These are phyloP conservation scores for Zophobas atratus DNA, from an alignment of 1,140 invertebrate species.

Conservation along the genomic window DNA sequence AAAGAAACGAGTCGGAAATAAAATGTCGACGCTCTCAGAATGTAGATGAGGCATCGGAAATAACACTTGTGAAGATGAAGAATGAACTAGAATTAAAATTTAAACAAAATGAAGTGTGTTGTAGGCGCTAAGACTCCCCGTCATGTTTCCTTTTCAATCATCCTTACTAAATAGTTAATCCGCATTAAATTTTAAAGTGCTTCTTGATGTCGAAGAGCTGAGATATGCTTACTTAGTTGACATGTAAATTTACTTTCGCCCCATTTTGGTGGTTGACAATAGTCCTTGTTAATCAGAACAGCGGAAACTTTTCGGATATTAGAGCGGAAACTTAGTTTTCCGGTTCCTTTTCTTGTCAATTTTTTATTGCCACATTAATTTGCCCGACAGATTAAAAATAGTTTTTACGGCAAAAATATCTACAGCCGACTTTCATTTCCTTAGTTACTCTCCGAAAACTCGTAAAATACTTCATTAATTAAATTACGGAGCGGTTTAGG, in stretches of 20 bases:
- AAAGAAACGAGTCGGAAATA: conserved; percentile 27
- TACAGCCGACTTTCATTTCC: conserved; percentile 29
- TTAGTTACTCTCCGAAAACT: conserved; percentile 34
- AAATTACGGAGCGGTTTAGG: conserved; percentile 4
- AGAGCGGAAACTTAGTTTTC: not conserved
- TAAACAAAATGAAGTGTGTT: not conserved
- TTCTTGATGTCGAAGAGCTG: conserved; percentile 1
- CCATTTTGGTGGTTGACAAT: not conserved
- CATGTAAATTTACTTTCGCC: conserved; percentile 27
- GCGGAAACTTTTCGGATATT: not conserved
- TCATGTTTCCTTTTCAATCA: not conserved
- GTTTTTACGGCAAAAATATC: conserved; percentile 29
- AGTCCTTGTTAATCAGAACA: not conserved
- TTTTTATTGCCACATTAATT: conserved; percentile 34
- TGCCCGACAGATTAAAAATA: conserved; percentile 35
- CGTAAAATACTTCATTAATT: conserved; percentile 39
- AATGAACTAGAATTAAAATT: conserved; percentile 25
- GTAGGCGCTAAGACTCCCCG: not conserved
- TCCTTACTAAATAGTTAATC: conserved; percentile 3
- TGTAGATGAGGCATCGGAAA: conserved; percentile 12
- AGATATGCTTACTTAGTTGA: conserved; percentile 17
- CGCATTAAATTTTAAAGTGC: conserved; percentile 17
- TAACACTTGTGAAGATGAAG: conserved; percentile 26
- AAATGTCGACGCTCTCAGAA: conserved; percentile 12
- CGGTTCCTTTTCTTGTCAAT: conserved; percentile 22